Conservation (phyloP, 2,888 invertebrate species). For the Therioaphis trifolii region DNA sequence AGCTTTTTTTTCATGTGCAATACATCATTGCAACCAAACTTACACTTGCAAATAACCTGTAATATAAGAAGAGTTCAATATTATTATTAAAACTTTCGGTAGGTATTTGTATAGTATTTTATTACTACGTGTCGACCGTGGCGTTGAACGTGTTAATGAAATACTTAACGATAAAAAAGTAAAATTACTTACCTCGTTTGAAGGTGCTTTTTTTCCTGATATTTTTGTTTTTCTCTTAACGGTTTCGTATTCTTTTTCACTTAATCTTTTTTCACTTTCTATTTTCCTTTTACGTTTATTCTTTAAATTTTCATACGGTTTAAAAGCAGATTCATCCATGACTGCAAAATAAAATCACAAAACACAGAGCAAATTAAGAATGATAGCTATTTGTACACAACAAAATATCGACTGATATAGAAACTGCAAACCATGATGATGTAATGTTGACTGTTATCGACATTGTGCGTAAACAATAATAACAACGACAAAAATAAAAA, state of each 20-base stretch:
- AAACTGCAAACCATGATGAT: not conserved
- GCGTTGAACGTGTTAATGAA: too few relatives aligned
- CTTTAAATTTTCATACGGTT: too few relatives aligned
- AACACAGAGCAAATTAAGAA: conserved; percentile 17
- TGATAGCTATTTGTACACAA: conserved; percentile 22
- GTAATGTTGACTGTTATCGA: not conserved
- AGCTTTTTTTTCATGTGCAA: too few relatives aligned
- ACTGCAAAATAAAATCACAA: conserved; percentile 13
- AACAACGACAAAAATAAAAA: too few relatives aligned
- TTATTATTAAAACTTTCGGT: too few relatives aligned
- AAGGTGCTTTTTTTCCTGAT: conserved; percentile 23
- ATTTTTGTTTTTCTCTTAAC: conserved; percentile 20
- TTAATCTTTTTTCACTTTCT: conserved; percentile 3
- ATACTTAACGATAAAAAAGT: conserved; percentile 26
- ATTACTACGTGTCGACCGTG: not conserved
- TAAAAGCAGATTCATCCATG: conserved; percentile 12
- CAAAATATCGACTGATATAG: conserved; percentile 4
- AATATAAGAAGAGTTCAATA: too few relatives aligned
- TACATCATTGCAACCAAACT: too few relatives aligned
- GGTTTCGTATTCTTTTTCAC: not conserved
- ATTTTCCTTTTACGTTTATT: conserved; percentile 10
- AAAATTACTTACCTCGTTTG: conserved; percentile 3
- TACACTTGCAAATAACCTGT: too few relatives aligned
- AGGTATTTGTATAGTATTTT: conserved; percentile 19
- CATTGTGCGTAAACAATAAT: conserved; percentile 1